phyloP scores from a whole-genome alignment of 2,888 invertebrate species.

The Perizoma flavofasciatum region DNA sequence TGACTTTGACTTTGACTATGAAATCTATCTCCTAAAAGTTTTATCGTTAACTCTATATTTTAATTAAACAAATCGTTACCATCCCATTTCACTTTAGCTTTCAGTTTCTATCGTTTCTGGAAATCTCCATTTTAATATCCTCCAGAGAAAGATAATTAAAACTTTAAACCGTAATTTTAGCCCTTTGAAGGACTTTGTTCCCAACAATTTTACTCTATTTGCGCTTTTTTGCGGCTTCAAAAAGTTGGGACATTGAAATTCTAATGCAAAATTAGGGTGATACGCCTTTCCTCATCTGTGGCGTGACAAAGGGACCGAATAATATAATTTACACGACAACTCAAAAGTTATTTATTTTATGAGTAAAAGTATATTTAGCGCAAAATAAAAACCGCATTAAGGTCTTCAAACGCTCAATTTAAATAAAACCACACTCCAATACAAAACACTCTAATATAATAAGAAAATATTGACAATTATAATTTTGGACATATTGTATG shows the following conservation, averaged over 20 bases:
- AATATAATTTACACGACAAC: constrained; percentile 14
- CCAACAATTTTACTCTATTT: constrained; percentile 42
- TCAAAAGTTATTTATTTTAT: neutral
- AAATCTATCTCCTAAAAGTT: neutral
- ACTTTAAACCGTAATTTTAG: constrained; percentile 40
- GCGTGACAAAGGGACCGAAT: constrained; percentile 20
- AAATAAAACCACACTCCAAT: too few relatives aligned
- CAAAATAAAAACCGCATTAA: neutral
- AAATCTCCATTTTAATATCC: constrained; percentile 39
- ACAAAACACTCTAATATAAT: too few relatives aligned
- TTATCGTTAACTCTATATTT: constrained; percentile 15
- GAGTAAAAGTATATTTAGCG: too few relatives aligned
- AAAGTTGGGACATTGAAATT: constrained; percentile 35
- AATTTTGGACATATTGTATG: too few relatives aligned
- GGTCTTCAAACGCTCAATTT: too few relatives aligned
- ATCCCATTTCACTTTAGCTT: constrained; percentile 36
- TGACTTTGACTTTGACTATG: too few relatives aligned
- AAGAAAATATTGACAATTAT: too few relatives aligned
- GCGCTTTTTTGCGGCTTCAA: constrained; percentile 38
- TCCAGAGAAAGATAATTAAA: constrained; percentile 39
- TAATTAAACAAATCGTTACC: constrained; percentile 28
- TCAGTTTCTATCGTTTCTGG: constrained; percentile 34
- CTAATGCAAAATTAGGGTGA: constrained; percentile 30
- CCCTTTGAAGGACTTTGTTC: constrained; percentile 42
- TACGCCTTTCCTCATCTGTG: constrained; percentile 26